These are phyloP conservation scores for Drosophila punjabiensis DNA, from an alignment of 1,140 invertebrate species.

Conservation along the genomic window DNA sequence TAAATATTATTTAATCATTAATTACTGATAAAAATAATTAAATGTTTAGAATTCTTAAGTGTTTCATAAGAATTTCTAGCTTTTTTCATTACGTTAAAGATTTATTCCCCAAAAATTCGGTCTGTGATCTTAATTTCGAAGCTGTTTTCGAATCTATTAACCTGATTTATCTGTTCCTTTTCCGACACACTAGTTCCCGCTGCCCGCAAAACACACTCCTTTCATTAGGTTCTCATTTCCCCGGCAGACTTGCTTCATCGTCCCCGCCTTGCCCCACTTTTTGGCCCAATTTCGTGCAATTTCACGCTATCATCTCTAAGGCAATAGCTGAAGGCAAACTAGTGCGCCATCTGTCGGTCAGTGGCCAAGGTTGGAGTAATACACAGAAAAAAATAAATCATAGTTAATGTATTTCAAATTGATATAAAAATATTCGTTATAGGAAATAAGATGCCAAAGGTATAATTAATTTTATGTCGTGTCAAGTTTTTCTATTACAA, in stretches of 20 bases:
- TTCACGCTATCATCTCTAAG: slow-evolving; percentile 38
- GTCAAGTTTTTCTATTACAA: not conserved
- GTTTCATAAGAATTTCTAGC: too few relatives aligned
- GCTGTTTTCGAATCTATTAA: not conserved
- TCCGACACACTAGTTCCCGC: not conserved
- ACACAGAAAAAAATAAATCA: not conserved
- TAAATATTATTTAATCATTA: too few relatives aligned
- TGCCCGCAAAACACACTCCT: slow-evolving; percentile 5
- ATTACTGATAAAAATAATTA: too few relatives aligned
- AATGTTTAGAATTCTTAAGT: too few relatives aligned
- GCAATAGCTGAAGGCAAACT: slow-evolving; percentile 3
- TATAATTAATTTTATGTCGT: too few relatives aligned
- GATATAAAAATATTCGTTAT: not conserved
- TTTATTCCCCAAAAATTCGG: too few relatives aligned
- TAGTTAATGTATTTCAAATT: not conserved
- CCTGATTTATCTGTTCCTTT: not conserved
- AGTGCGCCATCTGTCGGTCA: slow-evolving; percentile 62
- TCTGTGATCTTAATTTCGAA: not conserved
- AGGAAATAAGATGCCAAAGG: not conserved
- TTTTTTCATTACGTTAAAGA: not conserved
- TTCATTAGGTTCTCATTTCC: slow-evolving; percentile 20
- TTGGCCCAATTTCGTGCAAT: slow-evolving; percentile 25
- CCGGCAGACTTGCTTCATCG: too few relatives aligned
- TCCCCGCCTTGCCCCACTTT: not conserved
- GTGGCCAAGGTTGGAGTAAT: slow-evolving; percentile 1